These are phyloP conservation scores for Anthopleura xanthogrammica DNA, from an alignment of 92 coral and sea anemone genomes.

Conservation along the genomic window DNA sequence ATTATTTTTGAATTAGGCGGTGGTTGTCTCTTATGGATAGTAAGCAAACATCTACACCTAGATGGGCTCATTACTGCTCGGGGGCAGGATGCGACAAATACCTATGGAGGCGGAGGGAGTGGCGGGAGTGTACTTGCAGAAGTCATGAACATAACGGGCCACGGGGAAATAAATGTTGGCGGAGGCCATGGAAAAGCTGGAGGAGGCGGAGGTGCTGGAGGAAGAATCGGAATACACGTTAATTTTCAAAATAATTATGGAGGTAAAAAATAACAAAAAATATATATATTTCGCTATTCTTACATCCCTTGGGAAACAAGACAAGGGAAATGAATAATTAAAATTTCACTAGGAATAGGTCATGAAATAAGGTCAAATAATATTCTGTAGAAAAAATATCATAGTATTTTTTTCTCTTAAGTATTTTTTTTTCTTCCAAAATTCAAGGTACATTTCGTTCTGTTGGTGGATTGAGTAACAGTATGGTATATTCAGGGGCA, in stretches of 20 bases:
- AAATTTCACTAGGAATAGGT: no score
- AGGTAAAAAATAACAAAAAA: slow-evolving; percentile 63
- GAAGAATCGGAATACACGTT: slow-evolving; percentile 91
- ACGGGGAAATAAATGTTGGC: slow-evolving; percentile 84
- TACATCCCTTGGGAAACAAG: no score
- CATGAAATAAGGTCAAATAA: no score
- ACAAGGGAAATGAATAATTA: no score
- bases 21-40: slow-evolving; percentile 67
- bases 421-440: neutral
- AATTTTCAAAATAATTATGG: slow-evolving; percentile 94
- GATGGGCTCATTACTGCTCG: slow-evolving; percentile 87
- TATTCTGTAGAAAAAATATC: no score
- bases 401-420: no score
- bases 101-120: slow-evolving; percentile 82
- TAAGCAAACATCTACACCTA: slow-evolving; percentile 69
- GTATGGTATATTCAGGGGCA: slow-evolving; percentile 63
- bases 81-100: slow-evolving; percentile 49
- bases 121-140: slow-evolving; percentile 91
- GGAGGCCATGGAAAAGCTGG: slow-evolving; percentile 61
- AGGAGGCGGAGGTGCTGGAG: slow-evolving; percentile 93
- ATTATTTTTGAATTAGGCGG: slow-evolving; percentile 55
- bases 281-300: slow-evolving; percentile 17
- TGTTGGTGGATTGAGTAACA: slow-evolving; percentile 62
- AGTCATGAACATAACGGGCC: slow-evolving; percentile 89
- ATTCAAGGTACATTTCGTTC: slow-evolving; percentile 71